Evolutionary conservation across 2,113 vertebrate genomes (phyloP), one percentile per base, ranked within the genome.

Genomic region (Tetrax tetrax): DNA sequence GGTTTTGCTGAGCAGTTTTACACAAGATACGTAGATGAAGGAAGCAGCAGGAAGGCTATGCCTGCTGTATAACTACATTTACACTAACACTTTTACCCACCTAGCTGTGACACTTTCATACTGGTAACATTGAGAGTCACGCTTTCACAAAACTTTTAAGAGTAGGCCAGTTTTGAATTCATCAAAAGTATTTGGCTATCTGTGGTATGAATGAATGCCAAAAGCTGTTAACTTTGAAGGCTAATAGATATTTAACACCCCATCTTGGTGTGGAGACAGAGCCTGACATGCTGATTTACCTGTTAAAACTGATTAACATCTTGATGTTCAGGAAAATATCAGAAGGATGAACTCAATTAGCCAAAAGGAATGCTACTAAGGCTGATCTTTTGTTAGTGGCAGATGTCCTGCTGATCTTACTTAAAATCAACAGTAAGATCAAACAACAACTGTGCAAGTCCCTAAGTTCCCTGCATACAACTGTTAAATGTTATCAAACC

Each of bases 261-360:
- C 77, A 41, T 78, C 17, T 84, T 69, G 83, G 53, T 89, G 74
- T 31, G 96, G 70, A 68, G 74, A 91, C 84, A 96, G 87, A 81
- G 83, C 83, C 95, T 94, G 92, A 97, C 86, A 78, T 84, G 93
- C 43, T 96, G 95, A 97, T 98, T 97, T 97, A 97, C 90, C 74
- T 96, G 89, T 86, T 96, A 89, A 38, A 94, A 85, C 47, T 78
- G 68, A 96, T 93, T 92, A 97, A 80, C 43, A 48, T 94, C 82
- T 71, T 93, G 92, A 86, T 79, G 56, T 51, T 81, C 82, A 83
- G 76, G 81, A 90, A 97, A 85, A 87, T 89, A 89, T 41, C 86
- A 77, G 88, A 96, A 87, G 60, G 66, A 69, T 95, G 83, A 95
- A 96, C 75, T 92, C 76, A 96, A 64, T 88, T 94, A 96, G 37